Conservation (phyloP, 1,140 invertebrate genomes). For the Vollenhovia emeryi region DNA sequence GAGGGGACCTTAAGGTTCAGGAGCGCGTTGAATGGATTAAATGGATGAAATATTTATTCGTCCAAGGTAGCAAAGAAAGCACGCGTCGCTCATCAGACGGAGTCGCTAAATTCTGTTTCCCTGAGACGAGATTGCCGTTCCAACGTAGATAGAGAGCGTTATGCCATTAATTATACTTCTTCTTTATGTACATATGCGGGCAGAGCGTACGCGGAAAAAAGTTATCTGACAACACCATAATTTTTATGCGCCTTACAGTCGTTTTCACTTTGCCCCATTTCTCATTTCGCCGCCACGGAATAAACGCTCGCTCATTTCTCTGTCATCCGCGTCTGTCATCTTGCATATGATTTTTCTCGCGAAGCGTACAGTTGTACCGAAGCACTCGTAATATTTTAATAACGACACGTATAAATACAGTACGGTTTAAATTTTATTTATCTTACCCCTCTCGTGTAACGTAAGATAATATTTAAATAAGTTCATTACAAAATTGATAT, state of each 20-base stretch:
- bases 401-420: neutral
- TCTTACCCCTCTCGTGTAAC: neutral
- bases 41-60: slow-evolving; percentile 47
- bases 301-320: neutral
- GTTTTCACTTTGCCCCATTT: slow-evolving; percentile 30
- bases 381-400: slow-evolving; percentile 13
- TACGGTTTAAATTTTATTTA: slow-evolving; percentile 23
- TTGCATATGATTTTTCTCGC: slow-evolving; percentile 1
- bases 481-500: slow-evolving; percentile 26
- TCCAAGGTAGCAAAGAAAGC: neutral
- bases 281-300: neutral
- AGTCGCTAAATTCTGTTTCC: slow-evolving; percentile 1
- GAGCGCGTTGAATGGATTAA: slow-evolving; percentile 23
- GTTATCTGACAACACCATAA: slow-evolving; percentile 28
- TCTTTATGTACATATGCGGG: neutral
- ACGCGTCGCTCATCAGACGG: neutral
- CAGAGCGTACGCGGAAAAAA: neutral
- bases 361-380: neutral
- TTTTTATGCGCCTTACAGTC: slow-evolving; percentile 39
- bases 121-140: slow-evolving; percentile 33
- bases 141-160: neutral
- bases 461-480: slow-evolving; percentile 31
- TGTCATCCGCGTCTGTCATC: neutral
- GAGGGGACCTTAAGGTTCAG: neutral
- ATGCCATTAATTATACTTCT: slow-evolving; percentile 8